Conservation (phyloP, 1,140 invertebrate species). For the Drosophila kanapiae region DNA sequence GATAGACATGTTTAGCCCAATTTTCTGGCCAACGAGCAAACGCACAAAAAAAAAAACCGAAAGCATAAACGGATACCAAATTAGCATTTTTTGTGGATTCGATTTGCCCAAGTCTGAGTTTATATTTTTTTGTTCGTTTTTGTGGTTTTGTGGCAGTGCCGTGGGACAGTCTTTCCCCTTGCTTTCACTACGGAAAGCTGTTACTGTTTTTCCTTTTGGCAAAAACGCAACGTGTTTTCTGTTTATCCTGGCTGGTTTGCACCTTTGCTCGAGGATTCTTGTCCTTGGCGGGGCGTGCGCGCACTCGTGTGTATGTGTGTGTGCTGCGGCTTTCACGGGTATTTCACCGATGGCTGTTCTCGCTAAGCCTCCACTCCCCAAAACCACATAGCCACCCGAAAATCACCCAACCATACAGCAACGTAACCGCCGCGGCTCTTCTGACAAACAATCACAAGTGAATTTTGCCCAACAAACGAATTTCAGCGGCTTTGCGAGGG, state of each 20-base stretch:
- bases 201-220: slow-evolving; percentile 41
- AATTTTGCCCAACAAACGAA: slow-evolving; percentile 46
- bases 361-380: slow-evolving; percentile 9
- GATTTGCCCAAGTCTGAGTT: slow-evolving; percentile 24
- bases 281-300: slow-evolving; percentile 9
- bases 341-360: slow-evolving; percentile 55
- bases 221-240: slow-evolving; percentile 55
- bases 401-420: slow-evolving; percentile 17
- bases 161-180: slow-evolving; percentile 13
- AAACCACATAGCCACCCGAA: not conserved
- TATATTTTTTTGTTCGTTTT: slow-evolving; percentile 12
- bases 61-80: slow-evolving; percentile 22
- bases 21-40: slow-evolving; percentile 38
- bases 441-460: slow-evolving; percentile 72
- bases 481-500: slow-evolving; percentile 36
- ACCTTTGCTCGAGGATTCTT: slow-evolving; percentile 49
- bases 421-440: slow-evolving; percentile 22
- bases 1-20: slow-evolving; percentile 50
- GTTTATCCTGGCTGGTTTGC: slow-evolving; percentile 70
- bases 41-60: slow-evolving; percentile 6
- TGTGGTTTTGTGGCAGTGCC: slow-evolving; percentile 20
- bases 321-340: slow-evolving; percentile 59
- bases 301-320: slow-evolving; percentile 2
- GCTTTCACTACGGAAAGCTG: slow-evolving; percentile 16
- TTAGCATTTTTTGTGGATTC: slow-evolving; percentile 49